A percentile compares a stretch with the other conserved stretches of the same genome.
Conservation (phyloP, 2,113 vertebrate genomes). For the Tachysurus fulvidraco region DNA sequence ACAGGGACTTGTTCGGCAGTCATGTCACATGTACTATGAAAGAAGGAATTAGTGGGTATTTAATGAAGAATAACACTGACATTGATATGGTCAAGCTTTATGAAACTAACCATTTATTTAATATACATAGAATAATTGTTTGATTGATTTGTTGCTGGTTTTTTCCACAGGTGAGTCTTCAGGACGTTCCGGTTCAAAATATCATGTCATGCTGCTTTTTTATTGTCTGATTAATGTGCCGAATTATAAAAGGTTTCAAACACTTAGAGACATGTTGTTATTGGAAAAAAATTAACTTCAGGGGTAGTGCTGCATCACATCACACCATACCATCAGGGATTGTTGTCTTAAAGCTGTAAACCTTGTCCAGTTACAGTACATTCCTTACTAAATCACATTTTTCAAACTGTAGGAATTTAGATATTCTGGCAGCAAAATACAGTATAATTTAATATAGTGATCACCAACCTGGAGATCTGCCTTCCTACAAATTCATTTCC, state of each 20-base stretch:
- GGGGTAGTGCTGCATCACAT: background rate
- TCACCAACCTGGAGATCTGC: background rate
- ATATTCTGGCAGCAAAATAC: background rate
- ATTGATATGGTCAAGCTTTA: background rate
- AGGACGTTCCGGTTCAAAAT: background rate
- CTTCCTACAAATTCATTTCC: constrained; percentile 1
- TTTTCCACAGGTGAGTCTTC: too few species aligned
- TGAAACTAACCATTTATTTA: background rate
- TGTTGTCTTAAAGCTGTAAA: too few species aligned
- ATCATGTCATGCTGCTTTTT: background rate
- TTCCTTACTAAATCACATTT: background rate
- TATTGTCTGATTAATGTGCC: background rate
- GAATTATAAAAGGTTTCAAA: background rate
- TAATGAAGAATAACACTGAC: background rate
- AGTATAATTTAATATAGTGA: background rate
- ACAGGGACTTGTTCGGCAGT: background rate
- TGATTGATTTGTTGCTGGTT: background rate
- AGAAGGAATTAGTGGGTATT: background rate
- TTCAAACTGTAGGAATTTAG: background rate
- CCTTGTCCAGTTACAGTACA: background rate
- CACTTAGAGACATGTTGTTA: background rate
- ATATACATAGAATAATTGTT: background rate
- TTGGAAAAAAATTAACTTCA: background rate
- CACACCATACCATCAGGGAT: background rate
- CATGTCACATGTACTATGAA: background rate